Base-by-base conservation (phyloP, 2,888 invertebrate genomes). In the Geophilus truncorum region DNA sequence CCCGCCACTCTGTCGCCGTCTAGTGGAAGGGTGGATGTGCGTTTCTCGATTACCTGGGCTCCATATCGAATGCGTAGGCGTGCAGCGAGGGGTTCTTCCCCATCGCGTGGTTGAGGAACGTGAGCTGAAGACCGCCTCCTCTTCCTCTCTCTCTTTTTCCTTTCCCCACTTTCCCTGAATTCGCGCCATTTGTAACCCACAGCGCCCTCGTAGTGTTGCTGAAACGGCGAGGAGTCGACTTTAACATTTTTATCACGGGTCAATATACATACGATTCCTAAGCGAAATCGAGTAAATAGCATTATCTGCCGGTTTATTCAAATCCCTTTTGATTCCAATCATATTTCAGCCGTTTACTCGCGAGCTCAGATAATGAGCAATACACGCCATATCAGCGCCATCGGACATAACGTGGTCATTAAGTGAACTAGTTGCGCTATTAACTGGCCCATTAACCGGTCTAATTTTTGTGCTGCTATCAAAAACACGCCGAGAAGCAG, bases 381-480 rank as follows among this genome's bases (percentile, higher is more conserved):
- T 57, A 18, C 18, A 23, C 57, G 57, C 23, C 57, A 21, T 57
- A 57, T 57, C 57, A 57, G 57, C 57, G 57, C 57, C 57, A 57
- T 57, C 57, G 57, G 57, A 57, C 57, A 23, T 57, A 57, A 57
- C 57, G 57, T 57, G 57, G 57, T 9, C 57, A 57, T 57, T 57
- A 57, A 57, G 18, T 57, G 57, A 57, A 57, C 57, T 57, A 57
- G 57, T 40, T 57, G 57, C 21, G 57, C 57, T 57, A 57, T 57
- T 57, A 57, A 57, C 57, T 57, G 57, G 18, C 57, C 57, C 57
- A 57, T 57, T 57, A 57, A 57, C 57, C 57, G 57, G 57, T 57
- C 57, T 57, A 57, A 57, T 57, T 57, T 57, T 57, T 57, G 57
- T 57, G 57, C 57, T 18, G 57, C 57, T 57, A 57, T 57, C 57